A percentile compares a stretch with the other conserved stretches of the same genome.
Conservation (phyloP, 2,888 invertebrate species). For the Ephialtes manifestator region DNA sequence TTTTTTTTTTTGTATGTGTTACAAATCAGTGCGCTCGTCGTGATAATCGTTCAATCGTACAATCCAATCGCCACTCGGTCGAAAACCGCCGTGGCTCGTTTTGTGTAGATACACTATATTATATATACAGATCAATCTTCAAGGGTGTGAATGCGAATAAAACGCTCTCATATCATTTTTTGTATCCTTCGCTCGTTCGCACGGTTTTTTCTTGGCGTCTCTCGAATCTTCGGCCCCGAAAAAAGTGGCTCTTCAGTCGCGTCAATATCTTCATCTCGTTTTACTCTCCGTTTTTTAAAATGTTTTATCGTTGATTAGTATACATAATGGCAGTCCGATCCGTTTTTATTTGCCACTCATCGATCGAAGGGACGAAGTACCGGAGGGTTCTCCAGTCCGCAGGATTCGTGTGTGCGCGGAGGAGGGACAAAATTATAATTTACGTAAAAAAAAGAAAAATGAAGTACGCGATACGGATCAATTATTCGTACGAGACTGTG, state of each 20-base stretch:
- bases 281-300: constrained; percentile 18
- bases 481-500: constrained; percentile 36
- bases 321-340: constrained; percentile 70
- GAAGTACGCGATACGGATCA: constrained; percentile 32
- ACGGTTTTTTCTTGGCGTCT: constrained; percentile 48
- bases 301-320: constrained; percentile 62
- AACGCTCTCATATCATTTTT: constrained; percentile 48
- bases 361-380: constrained; percentile 51
- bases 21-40: constrained; percentile 84
- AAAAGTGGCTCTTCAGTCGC: constrained; percentile 70
- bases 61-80: constrained; percentile 75
- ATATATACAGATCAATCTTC: constrained; percentile 68
- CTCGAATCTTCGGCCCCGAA: neutral
- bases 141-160: constrained; percentile 60
- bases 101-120: constrained; percentile 62
- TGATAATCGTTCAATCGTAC: constrained; percentile 78
- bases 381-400: constrained; percentile 19
- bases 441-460: constrained; percentile 13
- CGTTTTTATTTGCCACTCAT: constrained; percentile 51
- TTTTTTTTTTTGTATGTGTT: constrained; percentile 73
- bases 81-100: constrained; percentile 72
- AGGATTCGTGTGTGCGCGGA: constrained; percentile 48
- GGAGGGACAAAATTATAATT: constrained; percentile 44
- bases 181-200: constrained; percentile 37
- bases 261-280: neutral